Base-by-base conservation (phyloP, 2,888 invertebrate species). In the Sphinx pinastri region DNA sequence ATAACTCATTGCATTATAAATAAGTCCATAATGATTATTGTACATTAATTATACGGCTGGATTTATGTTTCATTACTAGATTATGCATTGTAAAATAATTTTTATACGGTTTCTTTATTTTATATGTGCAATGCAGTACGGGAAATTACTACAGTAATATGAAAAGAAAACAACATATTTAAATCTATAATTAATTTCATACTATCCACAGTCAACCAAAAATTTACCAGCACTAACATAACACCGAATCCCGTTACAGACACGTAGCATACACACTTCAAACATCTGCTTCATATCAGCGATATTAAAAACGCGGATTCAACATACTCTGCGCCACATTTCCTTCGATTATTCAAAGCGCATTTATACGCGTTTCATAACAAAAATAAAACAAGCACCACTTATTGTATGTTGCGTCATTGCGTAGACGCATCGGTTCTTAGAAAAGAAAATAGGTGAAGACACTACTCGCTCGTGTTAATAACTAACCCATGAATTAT, bases 401-500 rank as follows among this genome's bases (percentile, higher is more conserved):
- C 63, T 63, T 63, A 47, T 63, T 19, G 49, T 60, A 49, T n/a
- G 52, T 58, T 67, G 69, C 72, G 74, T 74, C 67, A 75, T 75
- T 76, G 71, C 71, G 70, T 73, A 73, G 69, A 75, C 73, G 71
- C 76, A 72, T 75, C 74, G 77, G 73, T 88, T 84, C 87, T 81
- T 70, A 79, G 87, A 84, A 88, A 83, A 83, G 84, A 85, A 89
- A 89, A 88, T 89, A 80, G 89, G 89, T 86, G 83, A 85, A 77
- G 75, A 75, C 74, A 73, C 76, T 76, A 75, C 75, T 72, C 74
- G 76, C 79, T 84, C 85, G 85, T 84, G 85, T 78, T 80, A 78
- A 84, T 85, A 85, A 81, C 82, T 81, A 80, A 77, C 71, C 55
- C 79, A 89, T 90, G 91, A 89, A 91, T 91, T 81, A 92, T 91